Base-by-base conservation (phyloP, 1,140 invertebrate genomes). In the Belonocnema kinseyi region DNA sequence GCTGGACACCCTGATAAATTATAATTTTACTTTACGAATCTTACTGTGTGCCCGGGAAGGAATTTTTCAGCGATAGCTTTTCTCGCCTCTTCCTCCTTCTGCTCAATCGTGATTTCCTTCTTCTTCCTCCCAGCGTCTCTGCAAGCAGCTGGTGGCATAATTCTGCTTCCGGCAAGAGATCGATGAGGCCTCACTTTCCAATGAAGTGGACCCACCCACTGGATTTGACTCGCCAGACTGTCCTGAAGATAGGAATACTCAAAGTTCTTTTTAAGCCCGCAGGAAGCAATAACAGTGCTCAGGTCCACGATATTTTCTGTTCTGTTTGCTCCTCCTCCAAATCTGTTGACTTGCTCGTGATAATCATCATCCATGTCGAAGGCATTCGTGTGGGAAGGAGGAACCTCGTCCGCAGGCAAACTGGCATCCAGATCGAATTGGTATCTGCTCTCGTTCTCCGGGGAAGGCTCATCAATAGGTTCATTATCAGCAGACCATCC, bases 161-260 rank as follows among this genome's bases (percentile, higher is more conserved):
- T 21, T 73, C 72, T 82, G 12, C 77, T 75, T 14, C 26, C 77
- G 16, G 21, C 46, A 17, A 85, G 75, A 50, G 78, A 80, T 21
- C 78, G 84, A 21, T 83, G 81, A 0, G 92, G 91, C 85, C 92
- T 93, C 17, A 95, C 90, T 82, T 94, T 94, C 96, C 96, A 96
- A 86, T 96, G 95, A 51, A 92, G 89, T 40, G 95, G 95, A 1
- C 96, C 95, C 52, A 94, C 95, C 96, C 95, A 96, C 53, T 95
- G 94, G 76, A 92, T 91, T 54, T 66, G 61, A 46, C 61, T 66
- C 10, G 61, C 13, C 13, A 66, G 14, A 75, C 89, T 91, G 73
- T 93, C 92, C 73, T 92, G 90, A 72, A 94, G 90, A 88, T 95
- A 96, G 0, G 95, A 95, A 89, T 96, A 96, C 85, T 96, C 95